Evolutionary conservation across 2,888 invertebrate genomes (phyloP), one percentile per base, ranked within the genome.

Genomic region (Pollenia angustigena): DNA sequence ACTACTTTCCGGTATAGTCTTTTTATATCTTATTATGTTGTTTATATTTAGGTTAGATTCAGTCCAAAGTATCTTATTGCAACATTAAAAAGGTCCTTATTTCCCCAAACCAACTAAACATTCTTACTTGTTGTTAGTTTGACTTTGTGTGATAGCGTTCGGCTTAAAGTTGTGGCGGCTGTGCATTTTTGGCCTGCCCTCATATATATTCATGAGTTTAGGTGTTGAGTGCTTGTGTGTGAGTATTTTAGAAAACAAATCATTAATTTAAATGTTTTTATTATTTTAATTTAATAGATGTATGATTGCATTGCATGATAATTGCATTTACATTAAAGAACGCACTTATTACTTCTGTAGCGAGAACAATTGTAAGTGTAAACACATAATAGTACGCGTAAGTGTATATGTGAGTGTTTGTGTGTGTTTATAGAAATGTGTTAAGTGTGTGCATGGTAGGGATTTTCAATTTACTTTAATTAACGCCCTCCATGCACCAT

Each of bases 401-500:
- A 11, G 11, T 68, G 14, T 44, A 10, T 44, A 10, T 71, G 18
- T 32, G 69, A 60, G 40, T 50, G 42, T 2, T 52, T 68, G 60
- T 2, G 58, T 68, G 60, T 71, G 14, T 44, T 23, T 68, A 48
- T 32, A 48, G 7, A 58, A 56, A 78, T 8, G 58, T 69, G 68
- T 44, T 32, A 69, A 64, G 71, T 58, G 44, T 62, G 48, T 72
- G 58, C 62, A 50, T 74, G 64, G 46, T 56, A 40, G 69, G 78
- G 82, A 83, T 83, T 88, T 84, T 88, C 87, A 88, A 89, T 89
- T 88, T 89, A 87, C 85, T 85, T 84, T 89, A 89, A 89, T 89
- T 88, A 89, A 88, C 87, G 85, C 85, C 76, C 83, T 69, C 48
- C 60, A 62, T 81, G 78, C 74, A 72, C 42, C 40, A 81, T 88